These are phyloP conservation scores for Falcunculus frontatus DNA, from an alignment of 2,113 vertebrate species.

Conservation along the genomic window DNA sequence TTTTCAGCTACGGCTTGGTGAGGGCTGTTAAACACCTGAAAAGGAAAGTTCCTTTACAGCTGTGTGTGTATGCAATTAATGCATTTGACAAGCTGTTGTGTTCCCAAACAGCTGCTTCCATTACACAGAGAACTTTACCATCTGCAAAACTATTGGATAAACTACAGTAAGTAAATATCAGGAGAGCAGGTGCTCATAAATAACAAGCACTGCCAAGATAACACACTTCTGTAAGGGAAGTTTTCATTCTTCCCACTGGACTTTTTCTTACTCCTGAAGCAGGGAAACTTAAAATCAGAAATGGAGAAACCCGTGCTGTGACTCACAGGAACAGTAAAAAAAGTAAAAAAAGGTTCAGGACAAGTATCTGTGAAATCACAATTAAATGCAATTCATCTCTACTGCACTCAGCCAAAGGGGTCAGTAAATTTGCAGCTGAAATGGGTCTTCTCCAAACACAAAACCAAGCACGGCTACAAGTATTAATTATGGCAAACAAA, in stretches of 20 bases:
- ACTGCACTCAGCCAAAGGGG: background rate
- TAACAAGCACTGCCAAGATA: background rate
- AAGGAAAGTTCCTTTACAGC: slow-evolving; percentile 32
- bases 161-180: slow-evolving; percentile 60
- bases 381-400: background rate
- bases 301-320: background rate
- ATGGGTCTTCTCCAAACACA: background rate
- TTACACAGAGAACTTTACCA: slow-evolving; percentile 38
- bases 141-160: slow-evolving; percentile 54
- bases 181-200: slow-evolving; percentile 57
- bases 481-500: background rate
- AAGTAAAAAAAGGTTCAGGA: background rate
- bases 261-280: background rate
- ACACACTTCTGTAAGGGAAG: background rate
- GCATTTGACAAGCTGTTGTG: slow-evolving; percentile 43
- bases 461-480: background rate
- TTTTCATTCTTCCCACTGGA: background rate
- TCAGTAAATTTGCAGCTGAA: background rate
- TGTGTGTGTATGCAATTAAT: slow-evolving; percentile 41
- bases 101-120: slow-evolving; percentile 58
- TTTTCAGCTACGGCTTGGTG: background rate
- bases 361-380: background rate
- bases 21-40: slow-evolving; percentile 22
- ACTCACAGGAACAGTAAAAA: background rate
- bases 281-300: background rate